Evolutionary conservation across 2,797 vertebrate genomes (phyloP).

Genomic region (Pseudocheirus occidentalis): DNA sequence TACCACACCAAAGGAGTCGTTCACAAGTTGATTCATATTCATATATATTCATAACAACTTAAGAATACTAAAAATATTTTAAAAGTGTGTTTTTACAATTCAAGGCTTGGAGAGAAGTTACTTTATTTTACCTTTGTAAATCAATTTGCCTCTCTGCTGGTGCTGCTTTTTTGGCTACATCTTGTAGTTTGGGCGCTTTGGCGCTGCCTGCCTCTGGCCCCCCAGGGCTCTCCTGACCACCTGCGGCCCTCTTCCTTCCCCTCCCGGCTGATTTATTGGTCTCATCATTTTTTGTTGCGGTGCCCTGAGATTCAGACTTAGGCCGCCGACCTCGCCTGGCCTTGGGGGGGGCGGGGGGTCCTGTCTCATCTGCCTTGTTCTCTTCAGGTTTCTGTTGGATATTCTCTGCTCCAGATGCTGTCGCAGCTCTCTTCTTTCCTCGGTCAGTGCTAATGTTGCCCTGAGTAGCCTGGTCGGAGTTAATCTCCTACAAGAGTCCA

Average conservation of each 20-base stretch:
- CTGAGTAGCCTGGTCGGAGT: conserved; percentile 87
- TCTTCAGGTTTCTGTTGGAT: conserved; percentile 89
- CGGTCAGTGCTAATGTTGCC: conserved; percentile 87
- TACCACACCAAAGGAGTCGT: not conserved
- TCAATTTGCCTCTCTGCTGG: conserved; percentile 97
- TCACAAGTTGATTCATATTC: not conserved
- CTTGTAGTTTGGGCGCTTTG: conserved; percentile 97
- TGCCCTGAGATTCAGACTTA: conserved; percentile 87
- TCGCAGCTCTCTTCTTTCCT: conserved; percentile 86
- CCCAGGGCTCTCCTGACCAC: conserved; percentile 86
- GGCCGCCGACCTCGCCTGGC: conserved; percentile 94
- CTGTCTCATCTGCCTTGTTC: conserved; percentile 84
- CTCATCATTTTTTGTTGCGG: conserved; percentile 86
- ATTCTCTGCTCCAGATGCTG: conserved; percentile 88
- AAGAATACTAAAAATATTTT: not conserved
- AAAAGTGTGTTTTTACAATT: not conserved
- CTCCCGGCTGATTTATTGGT: conserved; percentile 87
- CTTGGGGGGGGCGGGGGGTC: conserved; percentile 88
- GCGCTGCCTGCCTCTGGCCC: conserved; percentile 91
- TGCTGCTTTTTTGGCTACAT: conserved; percentile 91
- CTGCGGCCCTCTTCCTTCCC: conserved; percentile 93
- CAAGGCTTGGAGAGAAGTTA: not conserved
- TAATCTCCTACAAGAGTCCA: conserved; percentile 87
- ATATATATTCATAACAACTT: too few species aligned
- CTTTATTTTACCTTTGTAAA: conserved; percentile 91